These are phyloP conservation scores for Eledona agricola DNA, from an alignment of 2,888 invertebrate species.

Conservation along the genomic window DNA sequence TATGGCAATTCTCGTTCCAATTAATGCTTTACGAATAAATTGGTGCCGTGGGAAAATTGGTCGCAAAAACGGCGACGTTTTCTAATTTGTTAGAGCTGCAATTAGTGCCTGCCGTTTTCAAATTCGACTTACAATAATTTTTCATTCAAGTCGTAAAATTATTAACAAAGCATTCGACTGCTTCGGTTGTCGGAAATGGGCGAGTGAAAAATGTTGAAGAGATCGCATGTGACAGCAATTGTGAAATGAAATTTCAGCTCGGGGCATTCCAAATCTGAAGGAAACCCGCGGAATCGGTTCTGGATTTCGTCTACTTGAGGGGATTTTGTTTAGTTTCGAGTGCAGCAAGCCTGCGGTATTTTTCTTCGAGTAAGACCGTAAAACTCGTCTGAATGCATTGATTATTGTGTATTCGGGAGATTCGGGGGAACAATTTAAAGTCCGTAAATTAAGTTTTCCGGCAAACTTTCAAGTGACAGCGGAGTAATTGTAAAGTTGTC, in stretches of 20 bases:
- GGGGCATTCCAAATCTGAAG: conserved; percentile 10
- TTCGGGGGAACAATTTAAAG: conserved; percentile 54
- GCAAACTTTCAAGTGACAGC: conserved; percentile 54
- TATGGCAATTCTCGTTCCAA: too few relatives aligned
- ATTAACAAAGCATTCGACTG: too few relatives aligned
- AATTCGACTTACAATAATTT: too few relatives aligned
- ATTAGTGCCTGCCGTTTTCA: too few relatives aligned
- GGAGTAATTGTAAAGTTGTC: conserved; percentile 56
- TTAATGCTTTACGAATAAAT: too few relatives aligned
- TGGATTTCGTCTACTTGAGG: conserved; percentile 22
- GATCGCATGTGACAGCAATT: conserved; percentile 23
- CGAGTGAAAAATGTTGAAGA: too few relatives aligned
- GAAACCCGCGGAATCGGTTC: conserved; percentile 22
- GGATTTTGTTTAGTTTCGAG: conserved; percentile 22
- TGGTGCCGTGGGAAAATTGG: too few relatives aligned
- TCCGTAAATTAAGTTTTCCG: conserved; percentile 55
- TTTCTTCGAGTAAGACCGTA: conserved; percentile 14
- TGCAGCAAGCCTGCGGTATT: conserved; percentile 13
- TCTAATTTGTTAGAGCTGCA: too few relatives aligned
- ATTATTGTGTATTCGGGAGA: conserved; percentile 51
- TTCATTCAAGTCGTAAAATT: too few relatives aligned
- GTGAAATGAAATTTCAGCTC: conserved; percentile 25
- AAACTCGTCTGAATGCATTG: conserved; percentile 24
- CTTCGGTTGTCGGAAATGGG: too few relatives aligned
- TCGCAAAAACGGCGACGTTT: too few relatives aligned